Conservation (phyloP, 2,113 vertebrate genomes). For the Sebastes schlegelii region DNA sequence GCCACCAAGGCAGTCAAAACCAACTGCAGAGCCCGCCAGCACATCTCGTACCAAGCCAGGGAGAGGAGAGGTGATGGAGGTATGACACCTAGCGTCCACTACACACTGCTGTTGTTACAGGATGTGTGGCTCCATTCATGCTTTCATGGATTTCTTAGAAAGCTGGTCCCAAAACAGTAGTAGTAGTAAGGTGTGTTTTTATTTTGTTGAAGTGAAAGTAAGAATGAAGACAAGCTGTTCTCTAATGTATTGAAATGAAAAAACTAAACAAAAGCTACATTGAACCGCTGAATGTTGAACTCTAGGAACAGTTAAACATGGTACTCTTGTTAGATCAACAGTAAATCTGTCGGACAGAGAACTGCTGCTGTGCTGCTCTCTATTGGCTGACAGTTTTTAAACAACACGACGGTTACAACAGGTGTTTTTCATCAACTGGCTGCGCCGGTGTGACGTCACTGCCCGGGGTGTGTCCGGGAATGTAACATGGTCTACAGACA, state of each 20-base stretch:
- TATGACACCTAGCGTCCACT: slow-evolving; percentile 61
- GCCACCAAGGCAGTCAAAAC: neutral
- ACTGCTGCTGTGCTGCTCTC: neutral
- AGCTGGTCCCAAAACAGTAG: neutral
- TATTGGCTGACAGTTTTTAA: neutral
- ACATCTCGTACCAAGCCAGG: neutral
- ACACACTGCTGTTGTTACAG: neutral
- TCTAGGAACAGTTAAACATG: too few species aligned
- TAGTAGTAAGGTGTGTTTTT: neutral
- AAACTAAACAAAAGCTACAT: neutral
- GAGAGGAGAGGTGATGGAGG: slow-evolving; percentile 43
- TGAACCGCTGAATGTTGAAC: too few species aligned
- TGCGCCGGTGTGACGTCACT: neutral
- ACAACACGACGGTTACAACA: neutral
- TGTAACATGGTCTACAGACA: neutral
- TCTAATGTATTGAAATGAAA: neutral
- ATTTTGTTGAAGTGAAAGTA: neutral
- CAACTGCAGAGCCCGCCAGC: neutral
- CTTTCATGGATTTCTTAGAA: neutral
- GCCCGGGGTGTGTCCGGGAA: neutral
- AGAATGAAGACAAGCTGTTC: neutral
- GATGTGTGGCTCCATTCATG: neutral
- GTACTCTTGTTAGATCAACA: neutral
- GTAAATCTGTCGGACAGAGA: neutral
- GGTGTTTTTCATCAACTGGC: slow-evolving; percentile 6